Conservation (phyloP, 2,113 vertebrate species). For the Cryptomyrus ogoouensis region DNA sequence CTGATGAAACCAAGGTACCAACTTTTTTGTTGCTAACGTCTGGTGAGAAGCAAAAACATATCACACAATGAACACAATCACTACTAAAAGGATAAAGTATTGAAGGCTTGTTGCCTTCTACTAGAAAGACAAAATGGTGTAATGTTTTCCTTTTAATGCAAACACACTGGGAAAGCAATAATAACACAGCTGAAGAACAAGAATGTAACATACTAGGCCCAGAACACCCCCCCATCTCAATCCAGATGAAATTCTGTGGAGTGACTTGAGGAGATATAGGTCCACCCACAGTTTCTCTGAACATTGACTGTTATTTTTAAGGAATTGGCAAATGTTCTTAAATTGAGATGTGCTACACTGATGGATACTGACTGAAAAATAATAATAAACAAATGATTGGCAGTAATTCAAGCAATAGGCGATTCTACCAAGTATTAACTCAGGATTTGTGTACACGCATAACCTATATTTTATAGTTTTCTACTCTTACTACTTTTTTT, state of each 20-base stretch:
- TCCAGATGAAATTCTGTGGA: background rate
- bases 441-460: background rate
- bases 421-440: background rate
- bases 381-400: background rate
- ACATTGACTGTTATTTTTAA: background rate
- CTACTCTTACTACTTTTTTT: background rate
- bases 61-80: background rate
- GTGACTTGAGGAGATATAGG: background rate
- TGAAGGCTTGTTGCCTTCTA: background rate
- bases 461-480: background rate
- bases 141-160: background rate
- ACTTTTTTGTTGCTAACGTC: background rate
- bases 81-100: background rate
- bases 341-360: background rate
- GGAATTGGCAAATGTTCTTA: background rate
- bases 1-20: background rate
- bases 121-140: background rate
- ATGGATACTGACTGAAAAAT: slow-evolving; percentile 3
- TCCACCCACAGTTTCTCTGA: background rate
- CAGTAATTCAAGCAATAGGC: background rate
- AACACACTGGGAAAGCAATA: background rate
- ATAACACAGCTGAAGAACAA: background rate
- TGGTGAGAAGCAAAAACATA: background rate
- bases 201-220: background rate
- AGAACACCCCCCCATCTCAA: background rate